A percentile compares a stretch with the other conserved stretches of the same genome.
These are phyloP conservation scores for Antheraea mylitta DNA, from an alignment of 1,140 invertebrate species.

Conservation along the genomic window DNA sequence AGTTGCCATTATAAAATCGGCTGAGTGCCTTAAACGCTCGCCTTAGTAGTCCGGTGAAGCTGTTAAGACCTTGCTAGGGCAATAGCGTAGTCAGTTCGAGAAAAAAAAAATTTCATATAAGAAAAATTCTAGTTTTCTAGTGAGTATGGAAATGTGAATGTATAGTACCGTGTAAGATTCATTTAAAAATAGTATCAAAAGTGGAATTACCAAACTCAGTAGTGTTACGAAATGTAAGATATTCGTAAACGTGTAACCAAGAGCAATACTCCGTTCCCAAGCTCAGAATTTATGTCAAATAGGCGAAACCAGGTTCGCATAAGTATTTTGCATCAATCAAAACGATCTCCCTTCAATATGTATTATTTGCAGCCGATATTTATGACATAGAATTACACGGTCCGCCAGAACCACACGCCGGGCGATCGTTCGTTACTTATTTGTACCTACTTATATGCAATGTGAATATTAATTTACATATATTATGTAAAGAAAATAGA, in stretches of 20 bases:
- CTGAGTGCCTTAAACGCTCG: no score
- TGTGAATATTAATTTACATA: neutral
- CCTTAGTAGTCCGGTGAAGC: no score
- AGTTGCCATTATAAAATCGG: no score
- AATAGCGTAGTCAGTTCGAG: no score
- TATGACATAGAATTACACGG: slow-evolving; percentile 17
- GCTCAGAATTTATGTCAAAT: slow-evolving; percentile 9
- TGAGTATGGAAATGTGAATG: no score
- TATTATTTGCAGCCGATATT: slow-evolving; percentile 17
- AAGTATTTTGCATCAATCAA: slow-evolving; percentile 16
- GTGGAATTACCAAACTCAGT: no score
- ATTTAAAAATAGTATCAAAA: no score
- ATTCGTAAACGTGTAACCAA: neutral
- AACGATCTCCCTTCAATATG: slow-evolving; percentile 11
- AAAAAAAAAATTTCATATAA: no score
- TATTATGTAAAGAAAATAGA: neutral
- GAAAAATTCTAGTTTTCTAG: no score
- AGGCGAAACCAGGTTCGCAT: neutral
- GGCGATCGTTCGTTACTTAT: neutral
- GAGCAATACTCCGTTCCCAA: neutral
- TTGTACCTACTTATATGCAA: neutral
- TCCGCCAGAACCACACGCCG: neutral
- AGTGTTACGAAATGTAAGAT: neutral
- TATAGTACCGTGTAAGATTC: no score
- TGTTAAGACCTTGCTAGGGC: no score